These are phyloP conservation scores for Drosophila flavopinicola DNA, from an alignment of 2,888 invertebrate genomes.

Conservation along the genomic window DNA sequence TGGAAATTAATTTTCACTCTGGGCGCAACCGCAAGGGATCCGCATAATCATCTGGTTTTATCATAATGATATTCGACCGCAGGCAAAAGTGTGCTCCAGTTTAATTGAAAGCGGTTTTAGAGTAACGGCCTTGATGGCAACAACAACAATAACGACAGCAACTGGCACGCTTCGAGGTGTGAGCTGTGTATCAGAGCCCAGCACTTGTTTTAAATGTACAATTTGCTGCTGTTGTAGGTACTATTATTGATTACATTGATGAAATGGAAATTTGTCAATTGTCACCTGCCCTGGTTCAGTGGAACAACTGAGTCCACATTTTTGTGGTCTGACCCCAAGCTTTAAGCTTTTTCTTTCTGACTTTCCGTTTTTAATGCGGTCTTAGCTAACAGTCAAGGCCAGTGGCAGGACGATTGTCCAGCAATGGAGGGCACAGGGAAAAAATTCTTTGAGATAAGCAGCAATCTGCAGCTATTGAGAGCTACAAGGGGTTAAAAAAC, in stretches of 20 bases:
- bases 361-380: conserved; percentile 64
- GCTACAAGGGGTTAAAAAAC: conserved; percentile 44
- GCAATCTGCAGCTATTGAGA: conserved; percentile 21
- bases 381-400: conserved; percentile 66
- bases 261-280: conserved; percentile 80
- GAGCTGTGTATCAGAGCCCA: conserved; percentile 30
- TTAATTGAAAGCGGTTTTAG: conserved; percentile 82
- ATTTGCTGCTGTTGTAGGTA: conserved; percentile 14
- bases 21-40: conserved; percentile 66
- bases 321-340: conserved; percentile 53
- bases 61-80: conserved; percentile 62
- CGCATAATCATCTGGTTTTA: conserved; percentile 33
- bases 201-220: conserved; percentile 35
- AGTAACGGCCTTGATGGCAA: conserved; percentile 63
- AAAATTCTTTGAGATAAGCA: conserved; percentile 79
- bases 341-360: conserved; percentile 47
- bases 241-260: conserved; percentile 72
- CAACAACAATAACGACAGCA: conserved; percentile 28
- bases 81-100: conserved; percentile 83
- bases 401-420: neutral
- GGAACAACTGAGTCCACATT: conserved; percentile 34
- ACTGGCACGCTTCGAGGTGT: conserved; percentile 49
- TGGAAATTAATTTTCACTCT: conserved; percentile 79
- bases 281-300: conserved; percentile 69
- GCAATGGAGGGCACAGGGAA: neutral